Evolutionary conservation across 2,888 invertebrate species (phyloP).

Genomic region (Crematogaster levior): DNA sequence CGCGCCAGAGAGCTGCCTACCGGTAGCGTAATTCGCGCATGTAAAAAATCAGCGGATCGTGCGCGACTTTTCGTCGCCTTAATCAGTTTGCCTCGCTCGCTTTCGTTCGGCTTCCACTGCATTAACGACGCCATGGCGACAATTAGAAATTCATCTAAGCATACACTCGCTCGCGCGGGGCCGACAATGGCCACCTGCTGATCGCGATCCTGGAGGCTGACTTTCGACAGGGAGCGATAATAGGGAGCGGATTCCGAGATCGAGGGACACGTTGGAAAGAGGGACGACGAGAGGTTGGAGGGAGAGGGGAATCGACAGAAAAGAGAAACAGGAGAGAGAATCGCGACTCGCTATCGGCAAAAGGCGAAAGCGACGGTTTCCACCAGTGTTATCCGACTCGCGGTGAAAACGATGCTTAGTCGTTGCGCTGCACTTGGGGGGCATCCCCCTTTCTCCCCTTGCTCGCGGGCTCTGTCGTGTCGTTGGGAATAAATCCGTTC

Average conservation of each 20-base stretch:
- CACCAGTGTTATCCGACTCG: conserved; percentile 62
- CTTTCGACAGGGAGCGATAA: conserved; percentile 74
- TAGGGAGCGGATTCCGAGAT: conserved; percentile 20
- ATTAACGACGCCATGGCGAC: conserved; percentile 66
- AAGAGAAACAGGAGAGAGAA: conserved; percentile 63
- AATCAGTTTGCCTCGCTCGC: conserved; percentile 28
- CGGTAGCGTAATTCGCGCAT: conserved; percentile 23
- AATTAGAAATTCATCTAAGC: conserved; percentile 69
- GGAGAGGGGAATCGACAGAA: conserved; percentile 34
- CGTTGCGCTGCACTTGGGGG: conserved; percentile 11
- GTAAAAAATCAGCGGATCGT: conserved; percentile 35
- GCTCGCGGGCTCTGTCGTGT: conserved; percentile 13
- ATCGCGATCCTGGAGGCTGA: conserved; percentile 68
- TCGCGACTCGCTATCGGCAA: conserved; percentile 59
- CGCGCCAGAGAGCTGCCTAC: conserved; percentile 8
- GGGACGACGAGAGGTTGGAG: conserved; percentile 27
- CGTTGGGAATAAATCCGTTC: conserved; percentile 47
- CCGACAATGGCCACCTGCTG: conserved; percentile 74
- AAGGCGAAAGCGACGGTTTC: conserved; percentile 71
- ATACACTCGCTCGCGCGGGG: conserved; percentile 34
- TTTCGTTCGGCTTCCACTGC: conserved; percentile 54
- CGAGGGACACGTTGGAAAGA: conserved; percentile 19
- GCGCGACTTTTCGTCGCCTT: conserved; percentile 40
- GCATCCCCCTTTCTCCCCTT: neutral
- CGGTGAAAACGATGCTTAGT: conserved; percentile 70